A percentile compares a stretch with the other conserved stretches of the same genome.
phyloP scores from a whole-genome alignment of 1,140 invertebrate species.

The Panagrolaimus sp. region DNA sequence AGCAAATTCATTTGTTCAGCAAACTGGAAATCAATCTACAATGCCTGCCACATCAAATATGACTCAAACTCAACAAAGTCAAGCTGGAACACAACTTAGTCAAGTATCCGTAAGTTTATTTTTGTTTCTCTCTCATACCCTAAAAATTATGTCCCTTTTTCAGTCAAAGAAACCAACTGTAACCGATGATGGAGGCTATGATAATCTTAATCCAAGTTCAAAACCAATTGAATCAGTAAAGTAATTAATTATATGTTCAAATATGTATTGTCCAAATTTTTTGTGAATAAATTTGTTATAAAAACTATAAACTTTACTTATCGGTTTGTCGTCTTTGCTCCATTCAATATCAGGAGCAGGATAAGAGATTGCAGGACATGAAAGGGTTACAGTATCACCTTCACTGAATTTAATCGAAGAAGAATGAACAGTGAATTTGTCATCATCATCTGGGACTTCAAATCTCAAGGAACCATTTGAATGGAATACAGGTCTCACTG shows the following conservation, averaged over 20 bases:
- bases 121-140: too few species aligned
- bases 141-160: background rate
- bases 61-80: too few species aligned
- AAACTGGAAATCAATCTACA: too few species aligned
- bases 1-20: too few species aligned
- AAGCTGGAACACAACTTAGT: too few species aligned
- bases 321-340: slow-evolving; percentile 18
- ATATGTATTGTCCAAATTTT: background rate
- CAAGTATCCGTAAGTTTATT: too few species aligned
- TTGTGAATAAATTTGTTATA: background rate
- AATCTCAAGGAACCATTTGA: slow-evolving; percentile 25
- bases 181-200: background rate
- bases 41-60: too few species aligned
- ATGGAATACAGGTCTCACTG: slow-evolving; percentile 29
- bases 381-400: slow-evolving; percentile 26
- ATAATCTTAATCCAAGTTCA: slow-evolving; percentile 8
- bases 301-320: background rate
- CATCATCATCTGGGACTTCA: slow-evolving; percentile 20
- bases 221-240: background rate
- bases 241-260: background rate
- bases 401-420: slow-evolving; percentile 21
- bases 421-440: slow-evolving; percentile 22
- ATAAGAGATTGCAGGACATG: slow-evolving; percentile 25
- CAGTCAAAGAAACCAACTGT: slow-evolving; percentile 1
- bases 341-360: slow-evolving; percentile 22